Evolutionary conservation across 2,888 invertebrate genomes (phyloP).

Genomic region (Falcaria lacertinaria): DNA sequence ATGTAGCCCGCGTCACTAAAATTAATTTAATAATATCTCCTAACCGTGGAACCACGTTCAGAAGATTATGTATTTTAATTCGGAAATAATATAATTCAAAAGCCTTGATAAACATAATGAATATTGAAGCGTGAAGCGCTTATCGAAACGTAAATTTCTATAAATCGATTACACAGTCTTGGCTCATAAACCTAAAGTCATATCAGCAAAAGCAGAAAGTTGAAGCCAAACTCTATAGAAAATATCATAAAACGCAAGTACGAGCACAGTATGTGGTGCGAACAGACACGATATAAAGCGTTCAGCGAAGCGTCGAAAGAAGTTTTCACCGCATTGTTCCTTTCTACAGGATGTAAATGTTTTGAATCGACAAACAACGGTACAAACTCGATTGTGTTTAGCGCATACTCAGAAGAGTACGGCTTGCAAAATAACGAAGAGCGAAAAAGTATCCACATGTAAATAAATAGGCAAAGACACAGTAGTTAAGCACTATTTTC

Average conservation of each 20-base stretch:
- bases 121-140: too few species aligned
- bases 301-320: slow-evolving; percentile 40
- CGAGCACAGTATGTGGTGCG: slow-evolving; percentile 19
- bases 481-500: too few species aligned
- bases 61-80: too few species aligned
- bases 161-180: neutral
- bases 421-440: too few species aligned
- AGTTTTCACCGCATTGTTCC: slow-evolving; percentile 32
- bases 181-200: neutral
- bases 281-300: slow-evolving; percentile 37
- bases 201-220: neutral
- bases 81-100: too few species aligned
- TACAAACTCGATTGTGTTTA: slow-evolving; percentile 23
- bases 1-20: too few species aligned
- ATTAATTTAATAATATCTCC: too few species aligned
- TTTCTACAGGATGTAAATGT: slow-evolving; percentile 22
- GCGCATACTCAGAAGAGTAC: neutral
- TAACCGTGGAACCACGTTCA: too few species aligned
- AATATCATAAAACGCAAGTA: slow-evolving; percentile 20
- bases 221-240: slow-evolving; percentile 10
- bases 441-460: too few species aligned
- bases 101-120: too few species aligned
- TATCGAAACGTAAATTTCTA: neutral
- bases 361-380: slow-evolving; percentile 23
- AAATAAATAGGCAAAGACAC: too few species aligned